Conservation (phyloP, 2,888 invertebrate genomes). For the Apodemia mormo region DNA sequence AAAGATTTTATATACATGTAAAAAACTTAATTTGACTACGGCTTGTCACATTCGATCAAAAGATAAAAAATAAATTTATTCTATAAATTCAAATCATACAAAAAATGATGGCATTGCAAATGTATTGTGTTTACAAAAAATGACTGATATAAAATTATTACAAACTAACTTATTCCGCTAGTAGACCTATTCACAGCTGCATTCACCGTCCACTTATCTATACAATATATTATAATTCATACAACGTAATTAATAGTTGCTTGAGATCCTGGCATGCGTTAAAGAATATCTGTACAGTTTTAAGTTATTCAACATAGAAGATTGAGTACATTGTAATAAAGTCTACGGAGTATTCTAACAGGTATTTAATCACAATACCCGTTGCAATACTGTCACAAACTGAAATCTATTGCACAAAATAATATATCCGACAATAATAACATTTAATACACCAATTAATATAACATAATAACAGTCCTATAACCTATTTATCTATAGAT, state of each 20-base stretch:
- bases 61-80: no score
- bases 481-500: background rate
- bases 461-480: background rate
- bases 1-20: no score
- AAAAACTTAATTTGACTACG: no score
- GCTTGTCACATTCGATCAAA: no score
- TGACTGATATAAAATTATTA: conserved; percentile 29
- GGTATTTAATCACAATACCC: conserved; percentile 14
- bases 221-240: conserved; percentile 46
- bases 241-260: conserved; percentile 45
- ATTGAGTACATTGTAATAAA: conserved; percentile 23
- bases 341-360: background rate
- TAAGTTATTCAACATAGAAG: conserved; percentile 44
- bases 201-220: conserved; percentile 56
- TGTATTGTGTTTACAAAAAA: conserved; percentile 22
- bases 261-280: conserved; percentile 66
- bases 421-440: background rate
- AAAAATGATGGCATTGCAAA: conserved; percentile 22
- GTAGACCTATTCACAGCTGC: conserved; percentile 73
- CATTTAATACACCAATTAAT: background rate
- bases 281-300: conserved; percentile 48
- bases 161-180: conserved; percentile 45
- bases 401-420: conserved; percentile 12
- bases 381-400: background rate
- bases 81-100: background rate